Evolutionary conservation across 2,113 vertebrate species (phyloP).

Genomic region (Austrofundulus limnaeus): DNA sequence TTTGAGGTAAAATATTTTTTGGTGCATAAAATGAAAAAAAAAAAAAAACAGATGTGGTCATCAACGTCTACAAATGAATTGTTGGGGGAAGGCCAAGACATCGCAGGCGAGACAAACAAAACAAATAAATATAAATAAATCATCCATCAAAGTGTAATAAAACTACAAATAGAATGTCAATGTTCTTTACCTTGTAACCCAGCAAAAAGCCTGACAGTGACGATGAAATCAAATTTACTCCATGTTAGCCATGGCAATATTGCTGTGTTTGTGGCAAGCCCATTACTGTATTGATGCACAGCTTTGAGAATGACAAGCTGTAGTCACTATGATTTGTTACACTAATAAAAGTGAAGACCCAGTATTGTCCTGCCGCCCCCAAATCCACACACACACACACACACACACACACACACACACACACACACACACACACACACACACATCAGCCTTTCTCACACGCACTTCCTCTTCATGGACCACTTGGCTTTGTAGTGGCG

Average conservation of each 20-base stretch:
- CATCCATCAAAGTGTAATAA: conserved; percentile 21
- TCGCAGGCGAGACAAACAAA: conserved; percentile 1
- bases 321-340: conserved; percentile 76
- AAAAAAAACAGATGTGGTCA: not conserved
- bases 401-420: conserved; percentile 37
- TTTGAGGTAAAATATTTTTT: not conserved
- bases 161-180: conserved; percentile 48
- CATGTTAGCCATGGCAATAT: conserved; percentile 69
- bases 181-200: conserved; percentile 61
- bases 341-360: conserved; percentile 73
- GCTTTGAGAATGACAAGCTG: conserved; percentile 70
- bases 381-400: conserved; percentile 50
- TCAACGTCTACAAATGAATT: not conserved
- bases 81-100: not conserved
- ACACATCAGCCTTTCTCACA: conserved; percentile 23
- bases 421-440: conserved; percentile 35
- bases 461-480: conserved; percentile 66
- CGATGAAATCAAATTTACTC: conserved; percentile 67
- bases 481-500: conserved; percentile 74
- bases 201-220: conserved; percentile 43
- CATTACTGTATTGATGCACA: conserved; percentile 70
- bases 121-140: conserved; percentile 9
- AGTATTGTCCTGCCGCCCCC: conserved; percentile 65
- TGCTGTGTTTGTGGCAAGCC: conserved; percentile 50
- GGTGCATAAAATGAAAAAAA: not conserved